Evolutionary conservation across 2,888 invertebrate species (phyloP).

Genomic region (Mythimna vitellina): DNA sequence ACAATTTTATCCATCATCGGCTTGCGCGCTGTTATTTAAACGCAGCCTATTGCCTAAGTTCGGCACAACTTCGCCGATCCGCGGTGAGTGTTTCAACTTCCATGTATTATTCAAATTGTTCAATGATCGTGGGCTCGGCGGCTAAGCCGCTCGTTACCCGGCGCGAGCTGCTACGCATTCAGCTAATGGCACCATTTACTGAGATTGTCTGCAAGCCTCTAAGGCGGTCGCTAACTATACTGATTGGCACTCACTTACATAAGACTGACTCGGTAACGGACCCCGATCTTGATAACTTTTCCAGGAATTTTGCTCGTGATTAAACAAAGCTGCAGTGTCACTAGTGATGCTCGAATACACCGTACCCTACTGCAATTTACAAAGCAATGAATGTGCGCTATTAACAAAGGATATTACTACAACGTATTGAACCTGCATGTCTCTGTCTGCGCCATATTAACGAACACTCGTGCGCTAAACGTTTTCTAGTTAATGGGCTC

Average conservation of each 20-base stretch:
- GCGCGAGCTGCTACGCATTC: slow-evolving; percentile 74
- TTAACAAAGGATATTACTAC: slow-evolving; percentile 7
- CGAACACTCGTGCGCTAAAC: slow-evolving; percentile 36
- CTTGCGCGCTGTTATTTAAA: slow-evolving; percentile 24
- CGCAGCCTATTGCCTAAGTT: slow-evolving; percentile 36
- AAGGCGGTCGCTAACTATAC: slow-evolving; percentile 69
- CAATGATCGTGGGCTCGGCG: slow-evolving; percentile 74
- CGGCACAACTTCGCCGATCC: slow-evolving; percentile 46
- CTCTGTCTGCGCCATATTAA: slow-evolving; percentile 19
- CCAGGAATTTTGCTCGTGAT: slow-evolving; percentile 2
- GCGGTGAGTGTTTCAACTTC: slow-evolving; percentile 71
- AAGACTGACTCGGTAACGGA: slow-evolving; percentile 39
- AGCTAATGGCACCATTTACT: slow-evolving; percentile 82
- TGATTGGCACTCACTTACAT: slow-evolving; percentile 71
- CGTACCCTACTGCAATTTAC: background rate
- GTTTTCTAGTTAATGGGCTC: slow-evolving; percentile 56
- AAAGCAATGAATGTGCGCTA: slow-evolving; percentile 17
- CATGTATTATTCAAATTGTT: slow-evolving; percentile 86
- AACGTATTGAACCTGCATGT: slow-evolving; percentile 11
- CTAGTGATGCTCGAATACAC: background rate
- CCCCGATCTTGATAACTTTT: slow-evolving; percentile 37
- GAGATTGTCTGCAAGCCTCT: slow-evolving; percentile 77
- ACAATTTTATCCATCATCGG: slow-evolving; percentile 24
- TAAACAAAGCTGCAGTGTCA: background rate
- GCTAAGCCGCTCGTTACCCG: slow-evolving; percentile 74